Evolutionary conservation across 2,888 invertebrate species (phyloP), one percentile per base, ranked within the genome.

Genomic region (Neria commutata): DNA sequence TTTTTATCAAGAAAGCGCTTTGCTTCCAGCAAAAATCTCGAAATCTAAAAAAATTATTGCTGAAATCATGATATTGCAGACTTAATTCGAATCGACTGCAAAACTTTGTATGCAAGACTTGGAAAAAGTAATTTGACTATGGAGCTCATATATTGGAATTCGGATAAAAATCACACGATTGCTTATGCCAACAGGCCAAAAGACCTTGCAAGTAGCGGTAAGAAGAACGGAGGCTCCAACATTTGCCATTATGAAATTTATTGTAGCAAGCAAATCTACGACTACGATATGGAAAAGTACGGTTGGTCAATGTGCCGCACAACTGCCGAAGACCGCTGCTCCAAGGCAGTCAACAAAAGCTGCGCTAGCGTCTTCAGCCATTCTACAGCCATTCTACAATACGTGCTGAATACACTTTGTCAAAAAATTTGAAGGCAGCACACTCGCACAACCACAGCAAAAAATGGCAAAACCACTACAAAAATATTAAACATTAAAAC

Each of bases 151-250:
- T n/a, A n/a, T n/a, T n/a, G n/a, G 73, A 73, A 72, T 64, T 71
- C 66, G 70, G 77, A 76, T 76, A 76, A 75, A 74, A 73, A 76
- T 76, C 77, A 72, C 74, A 76, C 76, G 75, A 76, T 74, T 73
- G 73, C 72, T 77, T 74, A 73, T 76, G 76, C 77, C 71, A 56
- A 67, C 77, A 76, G 76, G 66, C 69, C 64, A 69, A 66, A 70
- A 75, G 76, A 70, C 75, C 75, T 74, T 75, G 50, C 21, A 14
- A 17, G 42, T 5, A 42, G 42, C 14, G 4, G 42, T 4, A 37
- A 37, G 37, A 8, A 37, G 4, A 14, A 10, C 3, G 14, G 37
- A 37, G 4, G 8, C n/a, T 37, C 8, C 11, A 37, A 42, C 4
- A 21, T 29, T 65, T 66, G 67, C 70, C 65, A 67, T 67, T 67